These are phyloP conservation scores for Takifugu bimaculatus DNA, from an alignment of 2,113 vertebrate species.

Conservation along the genomic window DNA sequence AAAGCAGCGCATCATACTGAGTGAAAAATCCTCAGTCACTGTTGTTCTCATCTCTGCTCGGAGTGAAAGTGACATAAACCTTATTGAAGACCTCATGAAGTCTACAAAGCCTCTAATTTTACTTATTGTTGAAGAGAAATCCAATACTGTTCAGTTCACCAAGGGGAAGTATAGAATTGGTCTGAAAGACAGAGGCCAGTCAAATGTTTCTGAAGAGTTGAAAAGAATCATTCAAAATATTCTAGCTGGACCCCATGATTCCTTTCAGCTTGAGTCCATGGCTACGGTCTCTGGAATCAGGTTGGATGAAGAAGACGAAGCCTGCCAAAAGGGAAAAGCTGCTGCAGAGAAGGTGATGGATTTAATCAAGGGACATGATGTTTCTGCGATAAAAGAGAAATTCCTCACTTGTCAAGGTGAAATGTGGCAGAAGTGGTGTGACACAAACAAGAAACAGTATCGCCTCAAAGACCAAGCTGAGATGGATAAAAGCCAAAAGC, in stretches of 20 bases:
- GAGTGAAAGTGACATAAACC: slow-evolving; percentile 25
- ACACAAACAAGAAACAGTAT: slow-evolving; percentile 63
- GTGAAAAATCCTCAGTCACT: slow-evolving; percentile 58
- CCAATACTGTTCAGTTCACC: neutral
- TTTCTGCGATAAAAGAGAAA: slow-evolving; percentile 57
- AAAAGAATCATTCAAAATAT: slow-evolving; percentile 38
- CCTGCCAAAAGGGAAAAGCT: slow-evolving; percentile 48
- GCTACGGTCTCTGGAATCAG: slow-evolving; percentile 36
- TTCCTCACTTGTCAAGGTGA: slow-evolving; percentile 54
- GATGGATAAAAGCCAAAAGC: slow-evolving; percentile 53
- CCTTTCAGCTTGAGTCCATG: slow-evolving; percentile 53
- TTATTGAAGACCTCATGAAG: slow-evolving; percentile 39
- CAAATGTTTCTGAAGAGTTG: slow-evolving; percentile 58
- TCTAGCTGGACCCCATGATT: slow-evolving; percentile 20
- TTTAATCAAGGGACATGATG: slow-evolving; percentile 35
- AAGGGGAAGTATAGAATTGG: slow-evolving; percentile 50
- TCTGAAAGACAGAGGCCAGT: slow-evolving; percentile 57
- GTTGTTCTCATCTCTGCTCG: slow-evolving; percentile 57
- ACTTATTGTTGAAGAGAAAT: slow-evolving; percentile 50
- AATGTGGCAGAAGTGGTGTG: slow-evolving; percentile 65
- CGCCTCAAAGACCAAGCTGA: slow-evolving; percentile 61
- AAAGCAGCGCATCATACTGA: slow-evolving; percentile 59
- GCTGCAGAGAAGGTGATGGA: slow-evolving; percentile 29
- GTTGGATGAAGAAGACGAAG: slow-evolving; percentile 55
- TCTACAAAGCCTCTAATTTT: slow-evolving; percentile 59